Evolutionary conservation across 2,113 vertebrate species (phyloP).

Genomic region (Myanophis thanlyinensis): DNA sequence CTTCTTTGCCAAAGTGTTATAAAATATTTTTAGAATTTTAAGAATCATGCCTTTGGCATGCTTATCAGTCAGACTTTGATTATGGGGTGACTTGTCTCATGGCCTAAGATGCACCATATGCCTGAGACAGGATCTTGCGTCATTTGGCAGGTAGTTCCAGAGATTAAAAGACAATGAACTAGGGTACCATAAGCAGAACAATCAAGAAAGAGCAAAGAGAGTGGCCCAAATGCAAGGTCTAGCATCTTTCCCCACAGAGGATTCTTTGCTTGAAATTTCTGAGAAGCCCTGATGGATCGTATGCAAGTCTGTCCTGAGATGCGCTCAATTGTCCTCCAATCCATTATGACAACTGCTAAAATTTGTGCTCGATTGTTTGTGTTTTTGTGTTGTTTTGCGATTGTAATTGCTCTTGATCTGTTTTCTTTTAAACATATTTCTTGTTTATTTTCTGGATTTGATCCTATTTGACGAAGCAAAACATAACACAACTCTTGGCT

Average conservation of each 20-base stretch:
- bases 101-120: not conserved
- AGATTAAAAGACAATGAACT: not conserved
- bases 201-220: not conserved
- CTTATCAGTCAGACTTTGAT: not conserved
- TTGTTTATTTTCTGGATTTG: not conserved
- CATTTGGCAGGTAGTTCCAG: not conserved
- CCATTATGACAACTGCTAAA: not conserved
- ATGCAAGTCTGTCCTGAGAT: not conserved
- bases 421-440: not conserved
- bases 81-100: not conserved
- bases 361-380: not conserved
- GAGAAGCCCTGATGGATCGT: not conserved
- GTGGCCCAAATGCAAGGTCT: not conserved
- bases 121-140: not conserved
- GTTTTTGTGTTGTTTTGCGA: not conserved
- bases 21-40: not conserved
- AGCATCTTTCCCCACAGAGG: not conserved
- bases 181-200: not conserved
- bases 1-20: not conserved
- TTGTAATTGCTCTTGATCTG: not conserved
- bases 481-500: not conserved
- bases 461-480: not conserved
- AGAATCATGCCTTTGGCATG: not conserved
- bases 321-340: not conserved
- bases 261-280: not conserved